Percentiles rank a stretch among this genome's conserved stretches.
phyloP scores from a whole-genome alignment of 2,888 invertebrate genomes.

The Melikaiella ostensackeni region DNA sequence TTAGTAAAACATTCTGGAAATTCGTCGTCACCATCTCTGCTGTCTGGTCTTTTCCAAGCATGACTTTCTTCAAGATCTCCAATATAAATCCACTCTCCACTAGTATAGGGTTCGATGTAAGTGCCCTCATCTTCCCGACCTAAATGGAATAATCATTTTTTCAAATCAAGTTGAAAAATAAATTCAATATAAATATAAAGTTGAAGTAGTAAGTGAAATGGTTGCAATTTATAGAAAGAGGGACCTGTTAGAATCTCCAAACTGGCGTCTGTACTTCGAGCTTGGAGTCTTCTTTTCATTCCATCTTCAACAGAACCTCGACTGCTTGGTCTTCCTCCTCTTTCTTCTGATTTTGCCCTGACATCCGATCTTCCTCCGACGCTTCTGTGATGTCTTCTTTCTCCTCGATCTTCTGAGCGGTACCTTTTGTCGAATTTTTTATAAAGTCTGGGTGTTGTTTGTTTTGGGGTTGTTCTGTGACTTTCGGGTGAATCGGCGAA shows the following conservation, averaged over 20 bases:
- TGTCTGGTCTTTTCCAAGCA: slow-evolving; percentile 80
- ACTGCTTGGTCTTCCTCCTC: slow-evolving; percentile 67
- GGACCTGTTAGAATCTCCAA: slow-evolving; percentile 75
- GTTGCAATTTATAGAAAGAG: not conserved
- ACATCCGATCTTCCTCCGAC: slow-evolving; percentile 84
- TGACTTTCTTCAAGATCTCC: slow-evolving; percentile 85
- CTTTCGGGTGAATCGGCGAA: slow-evolving; percentile 90
- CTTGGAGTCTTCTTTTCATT: slow-evolving; percentile 69
- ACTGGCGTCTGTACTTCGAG: slow-evolving; percentile 86
- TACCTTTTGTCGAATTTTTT: slow-evolving; percentile 89
- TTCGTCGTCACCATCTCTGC: slow-evolving; percentile 75
- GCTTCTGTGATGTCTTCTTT: slow-evolving; percentile 81
- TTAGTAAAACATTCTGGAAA: slow-evolving; percentile 63
- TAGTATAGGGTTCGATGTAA: slow-evolving; percentile 86
- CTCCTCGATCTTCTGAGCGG: slow-evolving; percentile 87
- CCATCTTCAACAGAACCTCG: slow-evolving; percentile 69
- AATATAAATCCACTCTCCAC: slow-evolving; percentile 87
- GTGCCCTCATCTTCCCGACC: slow-evolving; percentile 84
- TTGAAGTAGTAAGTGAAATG: not conserved
- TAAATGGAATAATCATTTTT: slow-evolving; percentile 38
- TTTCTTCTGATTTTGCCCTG: slow-evolving; percentile 82
- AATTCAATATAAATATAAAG: not conserved
- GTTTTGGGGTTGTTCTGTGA: slow-evolving; percentile 69
- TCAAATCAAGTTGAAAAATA: not conserved
- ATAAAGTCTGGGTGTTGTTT: slow-evolving; percentile 79